phyloP scores from a whole-genome alignment of 2,113 vertebrate genomes.

The Nothobranchius furzeri region DNA sequence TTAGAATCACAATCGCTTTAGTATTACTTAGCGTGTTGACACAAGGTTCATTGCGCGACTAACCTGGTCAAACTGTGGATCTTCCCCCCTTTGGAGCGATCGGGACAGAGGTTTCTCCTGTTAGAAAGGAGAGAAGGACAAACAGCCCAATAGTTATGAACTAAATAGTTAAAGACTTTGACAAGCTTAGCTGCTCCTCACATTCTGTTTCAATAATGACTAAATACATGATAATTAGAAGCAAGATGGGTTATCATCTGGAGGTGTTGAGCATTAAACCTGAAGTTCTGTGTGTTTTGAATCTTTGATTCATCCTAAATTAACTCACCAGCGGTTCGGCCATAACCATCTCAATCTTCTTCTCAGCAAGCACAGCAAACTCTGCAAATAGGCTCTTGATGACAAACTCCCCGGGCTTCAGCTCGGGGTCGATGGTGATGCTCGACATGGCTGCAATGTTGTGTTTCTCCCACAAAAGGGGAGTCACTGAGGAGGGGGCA shows the following conservation, averaged over 20 bases:
- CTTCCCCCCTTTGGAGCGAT: conserved; percentile 98
- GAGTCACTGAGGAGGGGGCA: conserved; percentile 67
- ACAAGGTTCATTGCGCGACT: conserved; percentile 17
- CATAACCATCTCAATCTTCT: conserved; percentile 99
- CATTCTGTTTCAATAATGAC: no score
- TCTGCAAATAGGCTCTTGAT: conserved; percentile 99
- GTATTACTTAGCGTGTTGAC: no score
- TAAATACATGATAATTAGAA: no score
- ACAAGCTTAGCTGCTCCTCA: neutral
- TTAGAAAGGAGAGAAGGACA: neutral
- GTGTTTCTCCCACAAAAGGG: conserved; percentile 74
- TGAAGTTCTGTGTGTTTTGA: conserved; percentile 24
- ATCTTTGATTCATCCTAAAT: neutral
- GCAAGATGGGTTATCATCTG: no score
- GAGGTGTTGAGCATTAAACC: neutral
- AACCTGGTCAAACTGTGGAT: conserved; percentile 99
- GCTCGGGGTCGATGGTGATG: conserved; percentile 98
- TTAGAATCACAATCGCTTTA: no score
- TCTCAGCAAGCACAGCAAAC: conserved; percentile 97
- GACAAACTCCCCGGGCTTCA: conserved; percentile 99
- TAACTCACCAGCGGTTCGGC: conserved; percentile 97
- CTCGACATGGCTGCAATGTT: conserved; percentile 88
- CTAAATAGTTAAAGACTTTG: no score
- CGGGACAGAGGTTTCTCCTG: conserved; percentile 97
- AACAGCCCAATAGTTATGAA: no score